Evolutionary conservation across 1,140 invertebrate genomes (phyloP).

Genomic region (Phymastichus coffea): DNA sequence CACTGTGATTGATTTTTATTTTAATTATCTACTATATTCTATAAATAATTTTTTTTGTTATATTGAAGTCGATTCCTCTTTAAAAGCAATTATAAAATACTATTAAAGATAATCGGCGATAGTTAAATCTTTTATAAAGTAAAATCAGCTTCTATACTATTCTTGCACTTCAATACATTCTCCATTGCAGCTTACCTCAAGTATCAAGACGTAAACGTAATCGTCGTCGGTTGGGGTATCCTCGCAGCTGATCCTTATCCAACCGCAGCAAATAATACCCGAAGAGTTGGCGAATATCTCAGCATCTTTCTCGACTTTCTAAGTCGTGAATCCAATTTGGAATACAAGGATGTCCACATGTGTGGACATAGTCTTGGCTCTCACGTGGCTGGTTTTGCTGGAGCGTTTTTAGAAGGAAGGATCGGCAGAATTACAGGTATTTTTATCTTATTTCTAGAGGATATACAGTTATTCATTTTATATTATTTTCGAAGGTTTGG

Average conservation of each 20-base stretch:
- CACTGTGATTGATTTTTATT: no score
- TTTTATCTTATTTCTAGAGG: background rate
- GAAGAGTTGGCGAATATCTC: slow-evolving; percentile 46
- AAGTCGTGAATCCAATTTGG: slow-evolving; percentile 44
- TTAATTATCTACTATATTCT: no score
- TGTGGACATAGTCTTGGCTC: slow-evolving; percentile 83
- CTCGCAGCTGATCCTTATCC: slow-evolving; percentile 55
- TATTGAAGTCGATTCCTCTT: no score
- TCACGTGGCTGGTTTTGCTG: slow-evolving; percentile 76
- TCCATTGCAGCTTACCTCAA: slow-evolving; percentile 60
- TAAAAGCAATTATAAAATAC: no score
- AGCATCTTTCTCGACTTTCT: slow-evolving; percentile 46
- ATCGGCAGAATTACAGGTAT: slow-evolving; percentile 64
- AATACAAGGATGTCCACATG: slow-evolving; percentile 65
- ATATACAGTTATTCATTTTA: no score
- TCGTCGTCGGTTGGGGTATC: slow-evolving; percentile 66
- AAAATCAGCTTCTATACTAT: no score
- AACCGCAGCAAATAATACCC: slow-evolving; percentile 44
- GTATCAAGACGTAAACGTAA: slow-evolving; percentile 62
- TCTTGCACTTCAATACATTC: no score
- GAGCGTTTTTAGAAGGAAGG: slow-evolving; percentile 47
- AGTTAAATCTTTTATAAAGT: no score
- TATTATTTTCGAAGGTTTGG: slow-evolving; percentile 48
- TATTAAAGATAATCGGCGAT: no score
- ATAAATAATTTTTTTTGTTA: no score